phyloP scores from a whole-genome alignment of 2,113 vertebrate genomes.

The Geococcyx californianus region DNA sequence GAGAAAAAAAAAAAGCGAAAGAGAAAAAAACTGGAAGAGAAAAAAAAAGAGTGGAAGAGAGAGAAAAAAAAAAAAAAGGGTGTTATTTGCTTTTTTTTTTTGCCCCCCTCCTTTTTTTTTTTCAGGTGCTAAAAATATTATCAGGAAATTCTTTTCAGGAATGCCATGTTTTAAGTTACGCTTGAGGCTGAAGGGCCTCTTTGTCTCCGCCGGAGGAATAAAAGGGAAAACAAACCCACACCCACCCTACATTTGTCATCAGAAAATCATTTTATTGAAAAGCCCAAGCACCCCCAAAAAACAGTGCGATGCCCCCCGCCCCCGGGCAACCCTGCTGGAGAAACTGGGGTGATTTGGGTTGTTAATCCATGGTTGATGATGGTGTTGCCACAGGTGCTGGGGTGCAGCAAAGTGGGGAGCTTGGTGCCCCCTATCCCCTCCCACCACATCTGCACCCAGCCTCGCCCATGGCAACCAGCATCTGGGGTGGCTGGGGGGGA shows the following conservation, averaged over 20 bases:
- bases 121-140: conserved; percentile 76
- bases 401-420: too few species aligned
- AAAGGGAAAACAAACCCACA: neutral
- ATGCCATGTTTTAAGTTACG: conserved; percentile 54
- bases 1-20: neutral
- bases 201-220: conserved; percentile 59
- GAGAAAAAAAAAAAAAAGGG: neutral
- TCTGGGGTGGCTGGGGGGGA: rapidly evolving
- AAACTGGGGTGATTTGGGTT: rapidly evolving
- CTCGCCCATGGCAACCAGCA: rapidly evolving
- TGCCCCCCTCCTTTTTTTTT: neutral
- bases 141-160: conserved; percentile 78
- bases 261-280: conserved; percentile 43
- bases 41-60: neutral
- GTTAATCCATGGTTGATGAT: neutral
- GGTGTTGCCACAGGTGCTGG: neutral
- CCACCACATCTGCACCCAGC: neutral
- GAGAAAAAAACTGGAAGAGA: neutral
- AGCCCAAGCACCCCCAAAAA: neutral
- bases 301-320: neutral
- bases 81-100: neutral
- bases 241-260: conserved; percentile 53
- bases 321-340: neutral
- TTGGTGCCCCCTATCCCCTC: neutral
- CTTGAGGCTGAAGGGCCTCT: conserved; percentile 70